Evolutionary conservation across 2,888 invertebrate species (phyloP).

Genomic region (Agrotis puta): DNA sequence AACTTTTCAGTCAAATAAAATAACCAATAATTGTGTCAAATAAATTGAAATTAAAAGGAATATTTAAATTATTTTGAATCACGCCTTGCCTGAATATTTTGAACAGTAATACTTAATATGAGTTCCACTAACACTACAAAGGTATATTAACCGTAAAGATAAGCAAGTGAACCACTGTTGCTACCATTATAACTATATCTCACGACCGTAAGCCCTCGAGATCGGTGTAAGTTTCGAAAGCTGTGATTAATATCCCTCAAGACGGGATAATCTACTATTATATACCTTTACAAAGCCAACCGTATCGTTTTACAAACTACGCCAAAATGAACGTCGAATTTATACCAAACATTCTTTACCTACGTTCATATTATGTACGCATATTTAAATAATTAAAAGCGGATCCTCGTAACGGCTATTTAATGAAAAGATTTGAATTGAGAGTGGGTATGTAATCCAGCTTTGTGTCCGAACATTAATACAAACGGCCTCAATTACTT

Average conservation of each 20-base stretch:
- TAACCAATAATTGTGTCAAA: too few relatives aligned
- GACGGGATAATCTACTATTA: conserved; percentile 70
- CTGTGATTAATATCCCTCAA: conserved; percentile 78
- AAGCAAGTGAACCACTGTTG: conserved; percentile 26
- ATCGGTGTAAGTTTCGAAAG: conserved; percentile 74
- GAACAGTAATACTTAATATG: conserved; percentile 8
- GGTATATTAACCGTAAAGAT: conserved; percentile 27
- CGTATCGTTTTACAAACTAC: conserved; percentile 62
- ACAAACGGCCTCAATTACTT: conserved; percentile 69
- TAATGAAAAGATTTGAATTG: conserved; percentile 52
- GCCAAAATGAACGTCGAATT: conserved; percentile 43
- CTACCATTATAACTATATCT: conserved; percentile 31
- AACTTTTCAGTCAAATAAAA: too few relatives aligned
- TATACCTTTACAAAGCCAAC: conserved; percentile 48
- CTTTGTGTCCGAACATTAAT: conserved; percentile 66
- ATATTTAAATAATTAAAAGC: conserved; percentile 52
- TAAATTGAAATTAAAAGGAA: background rate
- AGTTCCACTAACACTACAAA: background rate
- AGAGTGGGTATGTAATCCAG: conserved; percentile 37
- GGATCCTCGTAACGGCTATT: conserved; percentile 31
- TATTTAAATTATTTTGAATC: background rate
- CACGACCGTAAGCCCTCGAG: conserved; percentile 58
- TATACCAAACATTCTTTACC: conserved; percentile 33
- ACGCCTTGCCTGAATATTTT: background rate
- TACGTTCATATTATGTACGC: conserved; percentile 5